Evolutionary conservation across 2,888 invertebrate species (phyloP).

Genomic region (Heterodera filipjevi): DNA sequence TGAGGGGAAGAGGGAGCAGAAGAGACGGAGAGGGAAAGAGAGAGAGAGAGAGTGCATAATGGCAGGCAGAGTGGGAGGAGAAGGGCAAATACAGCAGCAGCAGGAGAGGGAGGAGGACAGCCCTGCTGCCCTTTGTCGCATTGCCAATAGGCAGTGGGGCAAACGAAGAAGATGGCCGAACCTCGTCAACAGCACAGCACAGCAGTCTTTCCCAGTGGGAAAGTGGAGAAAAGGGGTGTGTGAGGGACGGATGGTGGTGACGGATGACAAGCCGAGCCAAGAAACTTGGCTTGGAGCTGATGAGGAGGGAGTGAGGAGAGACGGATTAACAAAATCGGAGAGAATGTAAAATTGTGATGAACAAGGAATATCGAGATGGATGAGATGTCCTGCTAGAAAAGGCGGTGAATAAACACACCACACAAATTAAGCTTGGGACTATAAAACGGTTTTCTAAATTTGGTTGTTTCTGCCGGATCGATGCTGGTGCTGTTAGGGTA

Average conservation of each 20-base stretch:
- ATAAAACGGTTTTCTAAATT: neutral
- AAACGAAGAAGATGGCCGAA: neutral
- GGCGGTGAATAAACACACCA: neutral
- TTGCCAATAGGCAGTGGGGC: neutral
- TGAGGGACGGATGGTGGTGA: conserved; percentile 6
- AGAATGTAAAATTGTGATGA: neutral
- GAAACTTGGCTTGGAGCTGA: neutral
- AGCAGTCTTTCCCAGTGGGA: neutral
- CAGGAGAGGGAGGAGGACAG: conserved; percentile 10
- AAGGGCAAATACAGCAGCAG: neutral
- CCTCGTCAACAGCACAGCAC: conserved; percentile 22
- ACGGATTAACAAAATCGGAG: neutral
- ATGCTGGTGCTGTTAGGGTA: neutral
- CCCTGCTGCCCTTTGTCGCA: neutral
- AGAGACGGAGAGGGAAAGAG: neutral
- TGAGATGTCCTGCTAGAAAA: neutral
- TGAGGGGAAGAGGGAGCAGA: neutral
- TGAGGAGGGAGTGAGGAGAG: neutral
- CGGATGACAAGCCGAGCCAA: neutral
- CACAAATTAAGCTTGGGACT: too few species aligned
- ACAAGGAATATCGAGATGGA: neutral
- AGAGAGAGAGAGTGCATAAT: neutral
- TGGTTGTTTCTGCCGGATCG: neutral
- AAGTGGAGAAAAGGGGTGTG: neutral
- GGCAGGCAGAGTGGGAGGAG: neutral